Evolutionary conservation across 2,113 vertebrate genomes (phyloP).

Genomic region (Turdus rufiventris): DNA sequence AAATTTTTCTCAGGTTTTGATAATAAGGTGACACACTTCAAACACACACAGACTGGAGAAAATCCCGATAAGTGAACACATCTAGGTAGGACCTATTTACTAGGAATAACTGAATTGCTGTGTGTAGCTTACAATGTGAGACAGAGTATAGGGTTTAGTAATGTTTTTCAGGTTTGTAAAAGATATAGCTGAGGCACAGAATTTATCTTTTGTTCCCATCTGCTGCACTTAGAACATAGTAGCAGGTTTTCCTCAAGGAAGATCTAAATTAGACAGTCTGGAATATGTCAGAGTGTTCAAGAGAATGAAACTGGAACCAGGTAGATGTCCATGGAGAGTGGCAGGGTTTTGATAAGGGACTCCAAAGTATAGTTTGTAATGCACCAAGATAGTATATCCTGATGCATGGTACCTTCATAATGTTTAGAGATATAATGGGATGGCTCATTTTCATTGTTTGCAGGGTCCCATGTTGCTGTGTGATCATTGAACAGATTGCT

Average conservation of each 20-base stretch:
- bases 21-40: background rate
- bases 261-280: background rate
- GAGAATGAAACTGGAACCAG: background rate
- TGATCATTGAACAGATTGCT: background rate
- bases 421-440: background rate
- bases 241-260: background rate
- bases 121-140: background rate
- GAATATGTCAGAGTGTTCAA: background rate
- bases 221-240: background rate
- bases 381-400: background rate
- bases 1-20: background rate
- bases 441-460: background rate
- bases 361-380: background rate
- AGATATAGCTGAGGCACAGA: background rate
- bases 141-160: background rate
- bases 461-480: background rate
- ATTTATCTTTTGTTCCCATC: background rate
- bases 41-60: background rate
- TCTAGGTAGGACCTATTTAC: background rate
- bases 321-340: background rate
- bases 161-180: background rate
- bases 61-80: fast-evolving
- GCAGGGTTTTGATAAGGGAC: background rate
- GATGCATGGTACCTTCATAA: background rate
- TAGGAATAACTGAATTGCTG: background rate